Percentiles rank a stretch among this genome's conserved stretches.
These are phyloP conservation scores for Sinella curviseta DNA, from an alignment of 1,140 invertebrate genomes.

Conservation along the genomic window DNA sequence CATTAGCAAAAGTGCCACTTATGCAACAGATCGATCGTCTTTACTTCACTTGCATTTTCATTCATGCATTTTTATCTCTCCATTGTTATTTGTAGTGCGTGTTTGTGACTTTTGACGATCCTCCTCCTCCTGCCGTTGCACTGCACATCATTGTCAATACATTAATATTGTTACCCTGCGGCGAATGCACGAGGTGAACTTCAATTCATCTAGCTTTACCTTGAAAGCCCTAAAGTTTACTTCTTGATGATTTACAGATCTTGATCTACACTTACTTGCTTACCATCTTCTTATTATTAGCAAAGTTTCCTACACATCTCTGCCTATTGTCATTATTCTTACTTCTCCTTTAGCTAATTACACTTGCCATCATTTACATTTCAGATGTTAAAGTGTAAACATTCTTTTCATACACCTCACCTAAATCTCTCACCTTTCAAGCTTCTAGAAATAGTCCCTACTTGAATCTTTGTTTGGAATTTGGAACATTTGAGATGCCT, in stretches of 20 bases:
- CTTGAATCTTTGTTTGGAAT: no score
- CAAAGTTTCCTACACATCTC: background rate
- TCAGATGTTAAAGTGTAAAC: background rate
- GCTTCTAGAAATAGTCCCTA: no score
- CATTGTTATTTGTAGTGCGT: no score
- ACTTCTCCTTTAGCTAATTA: background rate
- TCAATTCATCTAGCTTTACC: slow-evolving; percentile 6
- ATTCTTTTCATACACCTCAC: background rate
- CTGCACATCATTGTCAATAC: no score
- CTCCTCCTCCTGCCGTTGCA: background rate
- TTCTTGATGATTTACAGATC: no score
- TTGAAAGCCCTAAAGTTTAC: slow-evolving; percentile 4
- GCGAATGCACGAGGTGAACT: slow-evolving; percentile 1
- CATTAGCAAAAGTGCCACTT: background rate
- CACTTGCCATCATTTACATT: background rate
- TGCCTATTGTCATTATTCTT: slow-evolving; percentile 6
- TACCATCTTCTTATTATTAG: no score
- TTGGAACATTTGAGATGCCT: no score
- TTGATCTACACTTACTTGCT: no score
- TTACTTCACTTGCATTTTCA: background rate
- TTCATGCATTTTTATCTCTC: background rate
- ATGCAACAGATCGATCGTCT: background rate
- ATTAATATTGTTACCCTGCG: background rate
- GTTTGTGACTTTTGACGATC: no score
- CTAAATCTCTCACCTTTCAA: background rate